A percentile compares a stretch with the other conserved stretches of the same genome.
These are phyloP conservation scores for Nephrotoma flavescens DNA, from an alignment of 2,888 invertebrate genomes.

Conservation along the genomic window DNA sequence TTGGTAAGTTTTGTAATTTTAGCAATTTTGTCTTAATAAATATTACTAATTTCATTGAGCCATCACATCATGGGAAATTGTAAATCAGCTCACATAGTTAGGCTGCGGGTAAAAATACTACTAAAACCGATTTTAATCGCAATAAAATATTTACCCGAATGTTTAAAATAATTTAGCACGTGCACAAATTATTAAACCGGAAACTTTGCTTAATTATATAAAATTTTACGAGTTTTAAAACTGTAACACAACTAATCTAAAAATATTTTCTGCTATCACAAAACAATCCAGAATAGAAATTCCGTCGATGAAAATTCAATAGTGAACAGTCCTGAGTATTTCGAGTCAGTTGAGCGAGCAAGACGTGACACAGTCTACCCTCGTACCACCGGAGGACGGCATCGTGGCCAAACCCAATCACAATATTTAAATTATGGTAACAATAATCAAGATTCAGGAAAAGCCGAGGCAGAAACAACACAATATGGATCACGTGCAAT, in stretches of 20 bases:
- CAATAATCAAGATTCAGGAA: constrained; percentile 42
- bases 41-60: too few relatives aligned
- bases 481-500: constrained; percentile 33
- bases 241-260: not conserved
- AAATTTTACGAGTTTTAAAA: not conserved
- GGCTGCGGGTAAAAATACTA: too few relatives aligned
- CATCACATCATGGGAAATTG: too few relatives aligned
- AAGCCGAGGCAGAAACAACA: constrained; percentile 68
- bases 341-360: constrained; percentile 12
- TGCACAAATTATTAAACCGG: not conserved
- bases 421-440: constrained; percentile 62
- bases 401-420: constrained; percentile 66
- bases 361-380: constrained; percentile 10
- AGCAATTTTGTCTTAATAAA: not conserved
- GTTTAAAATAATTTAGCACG: not conserved
- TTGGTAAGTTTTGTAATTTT: not conserved
- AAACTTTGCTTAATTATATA: not conserved
- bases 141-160: too few relatives aligned
- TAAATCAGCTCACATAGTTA: too few relatives aligned
- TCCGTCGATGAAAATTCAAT: constrained; percentile 15
- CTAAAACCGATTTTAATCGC: too few relatives aligned
- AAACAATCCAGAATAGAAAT: not conserved
- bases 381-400: constrained; percentile 22
- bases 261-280: not conserved
- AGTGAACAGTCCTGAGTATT: constrained; percentile 15